These are phyloP conservation scores for Chunga burmeisteri DNA, from an alignment of 2,113 vertebrate species.

Conservation along the genomic window DNA sequence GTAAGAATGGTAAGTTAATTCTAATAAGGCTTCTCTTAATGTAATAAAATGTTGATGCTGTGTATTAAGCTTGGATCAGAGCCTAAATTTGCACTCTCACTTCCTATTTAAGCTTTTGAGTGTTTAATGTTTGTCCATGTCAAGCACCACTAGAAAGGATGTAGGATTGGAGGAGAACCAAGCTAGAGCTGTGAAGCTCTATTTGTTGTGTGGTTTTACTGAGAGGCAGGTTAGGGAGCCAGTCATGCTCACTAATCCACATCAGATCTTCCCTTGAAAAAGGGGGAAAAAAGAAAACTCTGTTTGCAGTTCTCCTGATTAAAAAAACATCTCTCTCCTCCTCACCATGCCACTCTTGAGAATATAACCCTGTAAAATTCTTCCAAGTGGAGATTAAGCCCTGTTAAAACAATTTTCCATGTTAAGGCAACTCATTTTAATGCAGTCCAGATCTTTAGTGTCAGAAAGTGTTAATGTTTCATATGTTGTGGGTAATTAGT, in stretches of 20 bases:
- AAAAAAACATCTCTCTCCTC: neutral
- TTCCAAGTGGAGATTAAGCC: neutral
- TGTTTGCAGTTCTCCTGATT: neutral
- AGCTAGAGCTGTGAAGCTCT: neutral
- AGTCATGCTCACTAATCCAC: neutral
- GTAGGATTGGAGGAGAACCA: neutral
- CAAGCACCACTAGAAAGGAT: neutral
- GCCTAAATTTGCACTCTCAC: neutral
- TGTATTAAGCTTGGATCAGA: neutral
- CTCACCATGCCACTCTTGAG: neutral
- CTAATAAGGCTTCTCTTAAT: neutral
- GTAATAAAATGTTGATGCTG: neutral
- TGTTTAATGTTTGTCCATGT: neutral
- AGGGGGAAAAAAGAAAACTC: neutral
- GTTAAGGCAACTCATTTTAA: neutral
- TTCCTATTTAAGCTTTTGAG: neutral
- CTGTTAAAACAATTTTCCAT: neutral
- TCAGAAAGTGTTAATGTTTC: neutral
- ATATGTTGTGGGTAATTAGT: neutral
- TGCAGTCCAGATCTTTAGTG: neutral
- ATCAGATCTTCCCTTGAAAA: neutral
- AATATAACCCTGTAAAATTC: neutral
- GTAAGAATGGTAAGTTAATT: constrained; percentile 85
- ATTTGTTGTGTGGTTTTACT: neutral
- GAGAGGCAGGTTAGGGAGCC: neutral